These are phyloP conservation scores for Apodemia hepburni DNA, from an alignment of 2,888 invertebrate genomes.

Conservation along the genomic window DNA sequence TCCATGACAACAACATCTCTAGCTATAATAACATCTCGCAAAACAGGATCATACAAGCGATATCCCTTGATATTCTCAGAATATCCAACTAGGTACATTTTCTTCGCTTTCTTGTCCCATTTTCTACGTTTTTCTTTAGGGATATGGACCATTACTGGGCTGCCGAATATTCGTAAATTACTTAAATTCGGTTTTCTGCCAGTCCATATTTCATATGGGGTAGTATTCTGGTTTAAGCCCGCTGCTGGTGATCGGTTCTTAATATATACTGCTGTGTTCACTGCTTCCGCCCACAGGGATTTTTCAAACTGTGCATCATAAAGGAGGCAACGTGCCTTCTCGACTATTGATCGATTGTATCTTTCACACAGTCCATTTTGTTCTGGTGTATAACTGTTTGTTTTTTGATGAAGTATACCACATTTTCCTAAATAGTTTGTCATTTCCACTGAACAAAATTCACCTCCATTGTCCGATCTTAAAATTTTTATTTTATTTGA, in stretches of 20 bases:
- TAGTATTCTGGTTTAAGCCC: neutral
- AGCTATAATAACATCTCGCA: slow-evolving; percentile 30
- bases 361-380: neutral
- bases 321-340: neutral
- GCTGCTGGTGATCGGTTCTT: neutral
- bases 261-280: neutral
- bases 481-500: too few relatives aligned
- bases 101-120: slow-evolving; percentile 33
- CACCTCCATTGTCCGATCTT: neutral
- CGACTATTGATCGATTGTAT: neutral
- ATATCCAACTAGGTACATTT: slow-evolving; percentile 32
- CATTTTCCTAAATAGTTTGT: too few relatives aligned
- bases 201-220: neutral
- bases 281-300: neutral
- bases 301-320: neutral
- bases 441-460: too few relatives aligned
- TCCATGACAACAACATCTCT: slow-evolving; percentile 29
- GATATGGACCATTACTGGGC: slow-evolving; percentile 29
- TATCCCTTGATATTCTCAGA: slow-evolving; percentile 35
- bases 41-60: slow-evolving; percentile 31
- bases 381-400: neutral
- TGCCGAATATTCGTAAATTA: slow-evolving; percentile 27
- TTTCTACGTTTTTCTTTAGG: slow-evolving; percentile 31
- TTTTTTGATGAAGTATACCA: neutral
- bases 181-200: neutral